Percentiles rank a stretch among this genome's conserved stretches.
These are phyloP conservation scores for Cichlasoma orientale DNA, from an alignment of 2,797 vertebrate genomes.

Conservation along the genomic window DNA sequence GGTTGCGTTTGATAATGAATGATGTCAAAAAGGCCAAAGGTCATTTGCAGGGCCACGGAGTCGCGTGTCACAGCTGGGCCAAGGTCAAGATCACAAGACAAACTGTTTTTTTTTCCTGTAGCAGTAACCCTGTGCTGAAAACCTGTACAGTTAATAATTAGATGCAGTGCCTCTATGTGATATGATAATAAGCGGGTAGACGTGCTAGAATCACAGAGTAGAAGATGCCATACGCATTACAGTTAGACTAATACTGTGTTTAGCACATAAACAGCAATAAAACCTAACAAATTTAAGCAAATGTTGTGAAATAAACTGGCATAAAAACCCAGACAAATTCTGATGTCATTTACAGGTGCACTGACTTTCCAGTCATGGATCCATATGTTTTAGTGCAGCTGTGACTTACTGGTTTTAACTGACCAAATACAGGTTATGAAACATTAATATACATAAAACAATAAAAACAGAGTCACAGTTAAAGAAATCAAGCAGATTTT, in stretches of 20 bases:
- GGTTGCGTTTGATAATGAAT: constrained; percentile 50
- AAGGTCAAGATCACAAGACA: constrained; percentile 28
- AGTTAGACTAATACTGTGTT: neutral
- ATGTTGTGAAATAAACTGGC: neutral
- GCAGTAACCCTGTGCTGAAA: neutral
- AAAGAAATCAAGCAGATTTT: neutral
- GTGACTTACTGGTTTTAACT: too few relatives aligned
- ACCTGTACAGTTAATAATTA: neutral
- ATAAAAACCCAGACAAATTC: neutral
- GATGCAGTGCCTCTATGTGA: neutral
- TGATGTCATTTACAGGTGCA: neutral
- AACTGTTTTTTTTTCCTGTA: neutral
- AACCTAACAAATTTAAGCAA: neutral
- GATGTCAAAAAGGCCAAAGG: constrained; percentile 54
- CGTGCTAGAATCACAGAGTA: neutral
- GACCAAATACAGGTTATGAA: neutral
- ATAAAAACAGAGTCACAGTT: neutral
- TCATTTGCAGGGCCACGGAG: constrained; percentile 30
- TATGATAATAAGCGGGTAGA: neutral
- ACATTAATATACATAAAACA: neutral
- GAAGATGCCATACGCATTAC: neutral
- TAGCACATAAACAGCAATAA: neutral
- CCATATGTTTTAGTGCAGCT: neutral
- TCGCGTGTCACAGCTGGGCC: constrained; percentile 48
- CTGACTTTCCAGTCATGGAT: neutral